Conservation (phyloP, 64 coral and sea anemone genomes). For the Dendronephthya gigantea region DNA sequence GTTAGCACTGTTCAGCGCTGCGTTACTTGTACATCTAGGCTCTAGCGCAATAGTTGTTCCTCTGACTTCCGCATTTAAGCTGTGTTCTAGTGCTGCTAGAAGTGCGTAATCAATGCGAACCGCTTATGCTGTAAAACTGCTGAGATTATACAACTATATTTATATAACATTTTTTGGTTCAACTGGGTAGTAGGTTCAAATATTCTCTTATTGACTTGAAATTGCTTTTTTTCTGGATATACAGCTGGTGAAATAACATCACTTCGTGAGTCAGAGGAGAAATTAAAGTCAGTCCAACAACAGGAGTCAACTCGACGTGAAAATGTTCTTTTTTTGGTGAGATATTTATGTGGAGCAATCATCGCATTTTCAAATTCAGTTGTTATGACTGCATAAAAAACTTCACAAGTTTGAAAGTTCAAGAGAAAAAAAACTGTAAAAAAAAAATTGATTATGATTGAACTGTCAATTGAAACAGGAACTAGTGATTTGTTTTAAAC, state of each 20-base stretch:
- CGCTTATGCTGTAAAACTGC: too few relatives aligned
- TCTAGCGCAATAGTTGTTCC: too few relatives aligned
- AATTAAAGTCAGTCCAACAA: constrained; percentile 88
- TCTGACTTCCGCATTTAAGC: too few relatives aligned
- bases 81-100: too few relatives aligned
- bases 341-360: constrained; percentile 12
- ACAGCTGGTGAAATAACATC: constrained; percentile 64
- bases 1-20: too few relatives aligned
- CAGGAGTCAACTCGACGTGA: constrained; percentile 97
- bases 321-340: constrained; percentile 97
- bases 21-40: too few relatives aligned
- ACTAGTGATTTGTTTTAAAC: too few relatives aligned
- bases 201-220: neutral
- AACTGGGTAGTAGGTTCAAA: neutral
- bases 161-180: neutral
- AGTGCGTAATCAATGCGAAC: too few relatives aligned
- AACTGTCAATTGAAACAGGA: too few relatives aligned
- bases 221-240: neutral
- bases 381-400: neutral
- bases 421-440: neutral
- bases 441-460: too few relatives aligned
- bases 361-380: neutral
- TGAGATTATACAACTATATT: too few relatives aligned
- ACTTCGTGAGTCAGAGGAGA: constrained; percentile 90
- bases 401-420: neutral